These are phyloP conservation scores for Potamarius usumacintae DNA, from an alignment of 2,113 vertebrate species.

Conservation along the genomic window DNA sequence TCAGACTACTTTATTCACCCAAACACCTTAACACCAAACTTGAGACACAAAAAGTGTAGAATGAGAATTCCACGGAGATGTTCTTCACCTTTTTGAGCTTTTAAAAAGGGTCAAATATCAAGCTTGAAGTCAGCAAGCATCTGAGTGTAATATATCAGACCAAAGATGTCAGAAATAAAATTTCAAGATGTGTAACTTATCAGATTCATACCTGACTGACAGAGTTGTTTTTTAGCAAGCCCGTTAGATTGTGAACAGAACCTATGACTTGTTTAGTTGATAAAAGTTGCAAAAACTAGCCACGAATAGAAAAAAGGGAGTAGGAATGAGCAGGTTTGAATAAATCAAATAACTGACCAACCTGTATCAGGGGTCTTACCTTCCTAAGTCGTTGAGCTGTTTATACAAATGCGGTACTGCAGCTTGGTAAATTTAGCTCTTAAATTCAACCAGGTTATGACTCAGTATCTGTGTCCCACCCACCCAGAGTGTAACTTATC, in stretches of 20 bases:
- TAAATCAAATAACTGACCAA: not conserved
- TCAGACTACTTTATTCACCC: not conserved
- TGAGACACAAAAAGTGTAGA: not conserved
- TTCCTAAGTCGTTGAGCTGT: not conserved
- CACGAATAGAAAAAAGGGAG: not conserved
- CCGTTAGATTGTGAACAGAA: not conserved
- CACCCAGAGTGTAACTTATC: conserved; percentile 7
- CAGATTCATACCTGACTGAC: not conserved
- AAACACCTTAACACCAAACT: too few relatives aligned
- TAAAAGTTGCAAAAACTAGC: not conserved
- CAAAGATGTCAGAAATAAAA: not conserved
- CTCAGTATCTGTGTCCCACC: conserved; percentile 12
- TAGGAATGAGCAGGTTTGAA: too few relatives aligned
- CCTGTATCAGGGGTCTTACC: not conserved
- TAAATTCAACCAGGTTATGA: conserved; percentile 26
- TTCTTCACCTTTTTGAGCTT: not conserved
- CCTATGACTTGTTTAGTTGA: not conserved
- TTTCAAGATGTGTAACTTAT: not conserved
- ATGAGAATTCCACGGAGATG: not conserved
- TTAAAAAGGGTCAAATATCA: not conserved
- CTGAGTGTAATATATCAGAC: not conserved
- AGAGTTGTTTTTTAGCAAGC: not conserved
- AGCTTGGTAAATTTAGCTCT: conserved; percentile 2
- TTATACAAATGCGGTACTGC: not conserved
- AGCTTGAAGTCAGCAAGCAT: not conserved